phyloP scores from a whole-genome alignment of 2,113 vertebrate genomes.

The Barnardius zonarius region DNA sequence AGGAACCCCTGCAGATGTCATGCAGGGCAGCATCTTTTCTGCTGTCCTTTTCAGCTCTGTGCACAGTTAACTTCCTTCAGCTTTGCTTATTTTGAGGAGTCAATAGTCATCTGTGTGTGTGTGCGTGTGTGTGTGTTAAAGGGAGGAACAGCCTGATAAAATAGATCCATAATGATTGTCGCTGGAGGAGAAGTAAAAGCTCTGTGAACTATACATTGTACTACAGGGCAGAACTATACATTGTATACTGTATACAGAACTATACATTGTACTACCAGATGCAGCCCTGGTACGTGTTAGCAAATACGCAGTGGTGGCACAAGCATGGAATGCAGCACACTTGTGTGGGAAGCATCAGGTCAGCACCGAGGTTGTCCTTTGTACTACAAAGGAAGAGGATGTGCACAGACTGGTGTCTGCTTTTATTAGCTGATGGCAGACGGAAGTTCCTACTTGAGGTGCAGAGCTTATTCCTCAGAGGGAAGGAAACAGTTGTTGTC shows the following conservation, averaged over 20 bases:
- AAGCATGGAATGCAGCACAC: fast-evolving
- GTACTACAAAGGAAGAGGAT: neutral
- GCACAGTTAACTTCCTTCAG: neutral
- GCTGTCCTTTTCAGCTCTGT: neutral
- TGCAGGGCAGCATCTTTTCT: neutral
- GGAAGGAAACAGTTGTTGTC: slow-evolving; percentile 7
- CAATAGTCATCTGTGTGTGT: neutral
- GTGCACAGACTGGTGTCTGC: neutral
- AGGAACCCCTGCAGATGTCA: neutral
- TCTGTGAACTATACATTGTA: fast-evolving
- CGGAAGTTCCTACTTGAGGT: neutral
- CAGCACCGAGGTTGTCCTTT: neutral
- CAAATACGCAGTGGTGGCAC: fast-evolving
- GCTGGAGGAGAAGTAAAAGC: neutral
- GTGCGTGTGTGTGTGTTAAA: neutral
- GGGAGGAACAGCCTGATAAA: neutral
- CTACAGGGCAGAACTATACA: too few relatives aligned
- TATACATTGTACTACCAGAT: fast-evolving
- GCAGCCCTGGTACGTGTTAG: neutral
- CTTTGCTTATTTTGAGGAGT: neutral
- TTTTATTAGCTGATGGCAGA: slow-evolving; percentile 24
- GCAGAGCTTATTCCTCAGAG: neutral
- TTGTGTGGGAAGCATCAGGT: neutral
- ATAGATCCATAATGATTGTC: neutral
- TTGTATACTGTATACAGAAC: too few relatives aligned